A percentile compares a stretch with the other conserved stretches of the same genome.
These are phyloP conservation scores for Actenoides lindsayi DNA, from an alignment of 2,113 vertebrate genomes.

Conservation along the genomic window DNA sequence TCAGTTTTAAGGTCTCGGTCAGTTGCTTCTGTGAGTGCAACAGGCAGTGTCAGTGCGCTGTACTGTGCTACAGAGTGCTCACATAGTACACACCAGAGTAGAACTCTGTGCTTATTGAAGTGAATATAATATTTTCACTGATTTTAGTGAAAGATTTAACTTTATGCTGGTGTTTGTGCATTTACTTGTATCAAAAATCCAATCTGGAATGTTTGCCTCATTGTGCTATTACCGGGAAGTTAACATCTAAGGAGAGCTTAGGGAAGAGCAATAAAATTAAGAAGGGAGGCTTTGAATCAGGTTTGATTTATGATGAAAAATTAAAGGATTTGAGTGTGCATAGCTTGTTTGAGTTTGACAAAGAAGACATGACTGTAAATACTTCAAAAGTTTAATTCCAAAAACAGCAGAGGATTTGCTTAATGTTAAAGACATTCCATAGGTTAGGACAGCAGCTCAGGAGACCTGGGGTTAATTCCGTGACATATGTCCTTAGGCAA, in stretches of 20 bases:
- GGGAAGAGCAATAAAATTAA: neutral
- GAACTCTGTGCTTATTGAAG: neutral
- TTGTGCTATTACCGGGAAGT: neutral
- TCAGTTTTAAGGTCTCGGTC: neutral
- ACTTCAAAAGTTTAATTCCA: constrained; percentile 38
- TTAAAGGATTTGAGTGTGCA: neutral
- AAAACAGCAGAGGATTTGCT: constrained; percentile 28
- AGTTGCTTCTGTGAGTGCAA: neutral
- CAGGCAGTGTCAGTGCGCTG: neutral
- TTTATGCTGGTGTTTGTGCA: neutral
- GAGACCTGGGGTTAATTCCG: constrained; percentile 41
- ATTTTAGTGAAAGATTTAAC: neutral
- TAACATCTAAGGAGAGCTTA: neutral
- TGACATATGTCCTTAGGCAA: constrained; percentile 4
- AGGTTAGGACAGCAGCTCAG: constrained; percentile 27
- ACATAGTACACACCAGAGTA: neutral
- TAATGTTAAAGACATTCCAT: constrained; percentile 24
- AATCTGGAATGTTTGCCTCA: neutral
- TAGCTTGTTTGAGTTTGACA: constrained; percentile 2
- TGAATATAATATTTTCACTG: neutral
- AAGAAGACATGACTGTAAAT: constrained; percentile 31
- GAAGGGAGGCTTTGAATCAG: neutral
- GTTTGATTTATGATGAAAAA: constrained; percentile 27
- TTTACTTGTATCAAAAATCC: neutral
- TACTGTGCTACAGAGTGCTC: neutral